Conservation (phyloP, 2,113 vertebrate genomes). For the Bufo gargarizans region DNA sequence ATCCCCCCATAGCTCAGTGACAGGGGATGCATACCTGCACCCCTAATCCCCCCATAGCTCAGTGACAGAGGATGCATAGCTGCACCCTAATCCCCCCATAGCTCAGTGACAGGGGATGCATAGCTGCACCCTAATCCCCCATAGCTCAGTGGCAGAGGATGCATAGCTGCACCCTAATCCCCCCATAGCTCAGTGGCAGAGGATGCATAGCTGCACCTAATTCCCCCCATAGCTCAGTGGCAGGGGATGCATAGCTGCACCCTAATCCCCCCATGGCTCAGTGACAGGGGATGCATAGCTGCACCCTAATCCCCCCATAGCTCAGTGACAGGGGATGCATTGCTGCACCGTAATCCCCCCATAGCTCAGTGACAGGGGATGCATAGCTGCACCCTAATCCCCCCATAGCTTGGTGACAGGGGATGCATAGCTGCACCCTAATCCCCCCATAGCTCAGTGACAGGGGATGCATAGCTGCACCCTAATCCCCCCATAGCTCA, state of each 20-base stretch:
- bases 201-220: no score
- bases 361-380: neutral
- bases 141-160: no score
- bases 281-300: neutral
- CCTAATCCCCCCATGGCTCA: neutral
- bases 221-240: no score
- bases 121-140: no score
- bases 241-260: no score
- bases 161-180: no score
- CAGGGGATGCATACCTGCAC: neutral
- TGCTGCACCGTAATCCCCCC: neutral
- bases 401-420: neutral
- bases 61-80: neutral
- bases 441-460: neutral
- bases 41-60: neutral
- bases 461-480: neutral
- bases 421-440: neutral
- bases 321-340: neutral
- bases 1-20: neutral
- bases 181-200: no score
- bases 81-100: neutral
- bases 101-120: constrained; percentile 51
- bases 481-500: neutral
- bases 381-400: neutral
- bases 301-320: neutral